Conservation (phyloP, 2,113 vertebrate species). For the Dendropsophus ebraccatus region DNA sequence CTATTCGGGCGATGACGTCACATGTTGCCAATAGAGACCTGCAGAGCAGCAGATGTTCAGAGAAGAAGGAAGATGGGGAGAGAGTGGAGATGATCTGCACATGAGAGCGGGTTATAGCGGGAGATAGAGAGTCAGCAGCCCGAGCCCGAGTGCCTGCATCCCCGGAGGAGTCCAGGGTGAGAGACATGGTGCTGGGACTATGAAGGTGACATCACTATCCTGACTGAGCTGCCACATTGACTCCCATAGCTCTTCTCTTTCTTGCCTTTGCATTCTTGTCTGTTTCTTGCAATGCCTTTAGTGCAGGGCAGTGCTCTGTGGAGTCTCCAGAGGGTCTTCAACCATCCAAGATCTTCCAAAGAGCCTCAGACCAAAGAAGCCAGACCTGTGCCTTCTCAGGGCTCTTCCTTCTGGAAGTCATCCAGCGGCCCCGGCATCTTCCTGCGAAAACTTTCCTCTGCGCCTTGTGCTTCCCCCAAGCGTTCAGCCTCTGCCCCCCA, state of each 20-base stretch:
- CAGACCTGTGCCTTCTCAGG: not conserved
- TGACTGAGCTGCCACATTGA: not conserved
- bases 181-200: not conserved
- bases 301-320: slow-evolving; percentile 54
- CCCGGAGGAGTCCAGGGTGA: too few species aligned
- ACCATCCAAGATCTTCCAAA: slow-evolving; percentile 34
- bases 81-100: not conserved
- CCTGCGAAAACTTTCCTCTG: slow-evolving; percentile 4
- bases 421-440: slow-evolving; percentile 12
- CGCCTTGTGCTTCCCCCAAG: not conserved
- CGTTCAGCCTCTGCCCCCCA: not conserved
- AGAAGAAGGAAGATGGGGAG: not conserved
- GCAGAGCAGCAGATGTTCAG: slow-evolving; percentile 27
- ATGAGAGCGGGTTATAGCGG: too few species aligned
- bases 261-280: not conserved
- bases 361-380: slow-evolving; percentile 36
- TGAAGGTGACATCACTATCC: slow-evolving; percentile 31
- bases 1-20: slow-evolving; percentile 17
- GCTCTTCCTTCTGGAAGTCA: slow-evolving; percentile 38
- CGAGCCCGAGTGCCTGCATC: too few species aligned
- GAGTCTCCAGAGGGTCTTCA: slow-evolving; percentile 50
- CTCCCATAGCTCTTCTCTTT: not conserved
- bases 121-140: too few species aligned
- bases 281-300: slow-evolving; percentile 35
- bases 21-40: not conserved